Conservation (phyloP, 2,888 invertebrate genomes). For the Anorthoa munda region DNA sequence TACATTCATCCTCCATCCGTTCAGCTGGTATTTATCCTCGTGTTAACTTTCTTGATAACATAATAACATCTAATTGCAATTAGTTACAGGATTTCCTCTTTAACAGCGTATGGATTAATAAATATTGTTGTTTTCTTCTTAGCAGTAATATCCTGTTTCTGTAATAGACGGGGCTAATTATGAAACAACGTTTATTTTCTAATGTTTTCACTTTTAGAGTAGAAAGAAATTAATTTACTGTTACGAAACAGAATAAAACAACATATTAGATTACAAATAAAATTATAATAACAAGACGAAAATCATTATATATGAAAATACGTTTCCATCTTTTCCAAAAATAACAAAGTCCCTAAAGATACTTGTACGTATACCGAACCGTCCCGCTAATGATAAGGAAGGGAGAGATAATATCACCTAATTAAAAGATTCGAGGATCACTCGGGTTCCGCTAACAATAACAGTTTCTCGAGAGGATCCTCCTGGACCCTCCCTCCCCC, state of each 20-base stretch:
- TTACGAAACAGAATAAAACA: neutral
- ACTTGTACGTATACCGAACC: slow-evolving; percentile 4
- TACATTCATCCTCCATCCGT: slow-evolving; percentile 16
- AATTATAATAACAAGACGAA: neutral
- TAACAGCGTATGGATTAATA: slow-evolving; percentile 3
- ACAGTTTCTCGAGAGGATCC: slow-evolving; percentile 33
- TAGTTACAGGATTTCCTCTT: slow-evolving; percentile 18
- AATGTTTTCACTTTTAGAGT: neutral
- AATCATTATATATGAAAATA: neutral
- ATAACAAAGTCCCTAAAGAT: neutral
- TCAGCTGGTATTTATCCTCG: slow-evolving; percentile 22
- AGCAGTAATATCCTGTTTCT: slow-evolving; percentile 1
- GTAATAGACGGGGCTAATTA: neutral
- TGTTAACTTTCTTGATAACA: slow-evolving; percentile 13
- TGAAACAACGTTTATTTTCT: neutral
- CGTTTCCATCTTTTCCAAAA: slow-evolving; percentile 18
- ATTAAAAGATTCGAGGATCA: slow-evolving; percentile 60
- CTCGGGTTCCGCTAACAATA: slow-evolving; percentile 52
- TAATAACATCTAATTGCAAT: slow-evolving; percentile 30
- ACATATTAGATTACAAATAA: neutral
- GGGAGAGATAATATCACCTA: slow-evolving; percentile 51
- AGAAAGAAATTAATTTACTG: neutral
- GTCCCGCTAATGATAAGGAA: slow-evolving; percentile 30
- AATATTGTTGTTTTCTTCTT: slow-evolving; percentile 16
- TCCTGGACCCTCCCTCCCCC: neutral